phyloP scores from a whole-genome alignment of 53 echinoderm and acorn worm species.

The Astropecten irregularis region DNA sequence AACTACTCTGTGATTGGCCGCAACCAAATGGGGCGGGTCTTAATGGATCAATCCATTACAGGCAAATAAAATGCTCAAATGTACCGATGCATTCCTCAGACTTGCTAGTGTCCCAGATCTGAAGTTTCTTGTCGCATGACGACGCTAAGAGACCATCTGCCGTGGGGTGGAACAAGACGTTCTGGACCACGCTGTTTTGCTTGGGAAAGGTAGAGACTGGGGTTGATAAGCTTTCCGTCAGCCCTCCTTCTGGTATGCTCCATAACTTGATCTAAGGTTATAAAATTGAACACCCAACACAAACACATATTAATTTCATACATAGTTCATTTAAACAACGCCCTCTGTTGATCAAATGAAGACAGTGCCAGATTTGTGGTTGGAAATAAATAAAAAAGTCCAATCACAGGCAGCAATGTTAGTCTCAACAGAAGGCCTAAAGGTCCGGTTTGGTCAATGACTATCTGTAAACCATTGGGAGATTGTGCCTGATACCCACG shows the following conservation, averaged over 20 bases:
- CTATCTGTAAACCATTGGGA: too few species aligned
- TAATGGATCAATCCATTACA: not conserved
- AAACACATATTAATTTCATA: not conserved
- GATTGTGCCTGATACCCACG: too few species aligned
- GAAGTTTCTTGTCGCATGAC: slow-evolving; percentile 65
- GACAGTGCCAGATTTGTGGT: too few species aligned
- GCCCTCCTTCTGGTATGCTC: slow-evolving; percentile 89
- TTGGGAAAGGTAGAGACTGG: slow-evolving; percentile 66
- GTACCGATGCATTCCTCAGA: slow-evolving; percentile 78
- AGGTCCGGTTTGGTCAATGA: too few species aligned
- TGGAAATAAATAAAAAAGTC: too few species aligned
- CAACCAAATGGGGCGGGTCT: too few species aligned
- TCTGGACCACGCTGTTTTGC: slow-evolving; percentile 74
- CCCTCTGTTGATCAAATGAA: too few species aligned
- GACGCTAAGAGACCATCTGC: slow-evolving; percentile 71
- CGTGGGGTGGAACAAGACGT: slow-evolving; percentile 85
- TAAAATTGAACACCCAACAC: not conserved
- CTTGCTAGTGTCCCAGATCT: slow-evolving; percentile 77
- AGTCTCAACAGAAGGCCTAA: too few species aligned
- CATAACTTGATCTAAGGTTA: slow-evolving; percentile 78
- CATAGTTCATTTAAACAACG: not conserved
- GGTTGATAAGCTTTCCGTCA: slow-evolving; percentile 66
- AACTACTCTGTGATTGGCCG: too few species aligned
- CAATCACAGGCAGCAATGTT: too few species aligned
- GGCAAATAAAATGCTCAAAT: not conserved